Evolutionary conservation across 2,888 invertebrate genomes (phyloP), one percentile per base, ranked within the genome.

Genomic region (Ecdyonurus torrentis): DNA sequence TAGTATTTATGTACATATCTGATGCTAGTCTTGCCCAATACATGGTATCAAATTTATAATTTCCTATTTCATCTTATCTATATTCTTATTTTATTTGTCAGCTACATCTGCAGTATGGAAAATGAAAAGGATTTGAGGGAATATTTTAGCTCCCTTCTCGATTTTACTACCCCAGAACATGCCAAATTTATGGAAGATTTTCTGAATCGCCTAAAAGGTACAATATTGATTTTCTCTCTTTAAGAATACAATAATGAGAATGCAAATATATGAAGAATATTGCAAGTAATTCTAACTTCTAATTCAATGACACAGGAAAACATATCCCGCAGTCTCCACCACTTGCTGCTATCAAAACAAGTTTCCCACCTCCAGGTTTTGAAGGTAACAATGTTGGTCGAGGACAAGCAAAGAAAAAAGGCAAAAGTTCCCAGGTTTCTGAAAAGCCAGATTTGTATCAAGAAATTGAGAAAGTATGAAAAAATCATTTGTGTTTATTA

Each of bases 61-160:
- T n/a, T n/a, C n/a, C n/a, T n/a, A n/a, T n/a, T n/a, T n/a, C n/a
- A n/a, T n/a, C n/a, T n/a, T n/a, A n/a, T 50, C 52, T 23, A 20
- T 63, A 7, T 63, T n/a, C 19, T 58, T 50, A 61, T 50, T 58
- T 66, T 65, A 67, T 59, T 65, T 77, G 77, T 59, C 72, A 91
- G 91, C 50, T 88, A 85, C 68, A 83, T 93, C 50, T 71, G 83
- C 64, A 79, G 83, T 19, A 87, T 93, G 68, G 81, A 86, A 69
- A 82, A 82, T 70, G 82, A 83, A 63, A 76, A 78, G 64, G 90
- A 89, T 69, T 77, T 90, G 60, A 85, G 87, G 68, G 87, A 89
- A 64, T 91, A 90, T 70, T 84, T 91, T 74, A 81, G 80, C 68
- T 86, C 85, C 60, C 76, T 93, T 59, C 71, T 93, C 1, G 84